These are phyloP conservation scores for Charina bottae DNA, from an alignment of 2,113 vertebrate species.

Conservation along the genomic window DNA sequence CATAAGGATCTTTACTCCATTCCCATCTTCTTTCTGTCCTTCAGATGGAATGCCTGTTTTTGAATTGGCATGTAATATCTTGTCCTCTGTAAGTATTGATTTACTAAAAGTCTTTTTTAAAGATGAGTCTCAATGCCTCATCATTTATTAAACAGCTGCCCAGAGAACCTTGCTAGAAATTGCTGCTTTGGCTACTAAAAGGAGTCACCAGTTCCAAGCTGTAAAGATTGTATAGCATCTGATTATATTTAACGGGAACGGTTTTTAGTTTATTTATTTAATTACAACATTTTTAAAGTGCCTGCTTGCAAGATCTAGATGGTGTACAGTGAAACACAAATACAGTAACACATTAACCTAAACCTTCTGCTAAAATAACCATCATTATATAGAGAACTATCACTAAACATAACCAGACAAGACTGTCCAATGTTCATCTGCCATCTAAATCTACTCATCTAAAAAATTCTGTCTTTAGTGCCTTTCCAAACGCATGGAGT, in stretches of 20 bases:
- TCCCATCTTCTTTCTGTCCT: not conserved
- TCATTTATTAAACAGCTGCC: slow-evolving; percentile 46
- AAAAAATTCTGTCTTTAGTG: not conserved
- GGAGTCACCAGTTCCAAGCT: not conserved
- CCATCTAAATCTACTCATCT: not conserved
- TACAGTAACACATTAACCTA: not conserved
- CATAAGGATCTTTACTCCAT: not conserved
- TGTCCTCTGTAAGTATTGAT: slow-evolving; percentile 42
- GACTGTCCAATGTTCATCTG: not conserved
- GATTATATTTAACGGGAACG: slow-evolving; percentile 37
- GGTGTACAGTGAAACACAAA: not conserved
- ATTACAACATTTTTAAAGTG: not conserved
- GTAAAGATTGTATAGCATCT: slow-evolving; percentile 32
- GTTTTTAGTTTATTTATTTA: not conserved
- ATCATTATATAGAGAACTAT: not conserved
- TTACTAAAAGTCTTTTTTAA: slow-evolving; percentile 34
- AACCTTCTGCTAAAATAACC: not conserved
- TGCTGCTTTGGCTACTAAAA: slow-evolving; percentile 1
- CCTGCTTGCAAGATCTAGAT: not conserved
- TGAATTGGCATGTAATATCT: not conserved
- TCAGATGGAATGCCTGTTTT: not conserved
- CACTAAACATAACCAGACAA: not conserved
- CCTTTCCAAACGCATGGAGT: not conserved
- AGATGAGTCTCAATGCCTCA: not conserved
- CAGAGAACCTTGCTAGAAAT: slow-evolving; percentile 47